Evolutionary conservation across 2,797 vertebrate species (phyloP).

Genomic region (Loriculus beryllinus): DNA sequence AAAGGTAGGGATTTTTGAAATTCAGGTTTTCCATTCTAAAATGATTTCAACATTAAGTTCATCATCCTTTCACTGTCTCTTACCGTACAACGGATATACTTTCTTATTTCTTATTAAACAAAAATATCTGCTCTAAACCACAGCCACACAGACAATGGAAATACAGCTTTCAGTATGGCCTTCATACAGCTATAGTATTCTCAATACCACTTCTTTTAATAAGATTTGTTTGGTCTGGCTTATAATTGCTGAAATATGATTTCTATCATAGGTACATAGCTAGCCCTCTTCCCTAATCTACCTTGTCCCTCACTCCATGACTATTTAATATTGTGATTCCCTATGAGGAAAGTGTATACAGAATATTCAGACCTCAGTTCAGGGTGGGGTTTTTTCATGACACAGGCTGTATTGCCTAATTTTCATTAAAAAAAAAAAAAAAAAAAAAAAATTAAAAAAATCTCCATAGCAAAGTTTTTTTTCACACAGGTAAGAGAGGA

Average conservation of each 20-base stretch:
- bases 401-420: neutral
- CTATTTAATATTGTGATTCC: neutral
- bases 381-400: neutral
- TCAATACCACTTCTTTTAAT: neutral
- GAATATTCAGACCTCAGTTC: neutral
- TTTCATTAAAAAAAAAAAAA: neutral
- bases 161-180: neutral
- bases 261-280: neutral
- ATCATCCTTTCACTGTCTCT: neutral
- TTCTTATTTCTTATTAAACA: neutral
- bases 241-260: neutral
- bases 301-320: neutral
- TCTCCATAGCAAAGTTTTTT: neutral
- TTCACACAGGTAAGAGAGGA: neutral
- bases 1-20: neutral
- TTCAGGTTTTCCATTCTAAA: neutral
- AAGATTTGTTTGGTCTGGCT: neutral
- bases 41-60: neutral
- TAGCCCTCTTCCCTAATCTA: neutral
- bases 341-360: neutral
- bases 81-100: neutral
- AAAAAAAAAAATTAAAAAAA: neutral
- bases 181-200: neutral
- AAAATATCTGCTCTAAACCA: neutral
- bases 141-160: accelerated